Conservation (phyloP, 2,113 vertebrate genomes). For the Thoracochromis brauschi region DNA sequence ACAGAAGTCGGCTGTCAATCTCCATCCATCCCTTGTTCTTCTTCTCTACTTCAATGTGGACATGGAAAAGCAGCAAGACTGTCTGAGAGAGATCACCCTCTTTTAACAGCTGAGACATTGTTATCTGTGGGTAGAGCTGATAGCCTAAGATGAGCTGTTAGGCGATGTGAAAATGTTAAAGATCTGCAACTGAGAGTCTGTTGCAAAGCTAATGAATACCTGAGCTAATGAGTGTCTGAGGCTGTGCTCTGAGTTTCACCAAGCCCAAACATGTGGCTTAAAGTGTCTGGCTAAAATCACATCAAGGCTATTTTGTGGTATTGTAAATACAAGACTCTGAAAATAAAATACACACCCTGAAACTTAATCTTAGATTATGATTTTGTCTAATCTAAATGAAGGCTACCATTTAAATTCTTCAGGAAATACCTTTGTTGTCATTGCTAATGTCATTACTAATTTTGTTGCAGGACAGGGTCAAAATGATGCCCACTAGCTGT, state of each 20-base stretch:
- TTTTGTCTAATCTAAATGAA: not conserved
- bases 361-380: not conserved
- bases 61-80: not conserved
- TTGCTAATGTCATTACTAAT: not conserved
- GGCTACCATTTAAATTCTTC: not conserved
- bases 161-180: not conserved
- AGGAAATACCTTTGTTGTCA: not conserved
- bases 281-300: not conserved
- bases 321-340: not conserved
- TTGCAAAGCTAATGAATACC: not conserved
- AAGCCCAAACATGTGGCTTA: not conserved
- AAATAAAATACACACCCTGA: not conserved
- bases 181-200: not conserved
- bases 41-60: not conserved
- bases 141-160: not conserved
- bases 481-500: not conserved
- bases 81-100: not conserved
- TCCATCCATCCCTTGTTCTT: not conserved
- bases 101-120: not conserved
- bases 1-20: not conserved
- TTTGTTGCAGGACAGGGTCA: not conserved
- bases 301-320: not conserved
- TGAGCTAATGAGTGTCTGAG: not conserved
- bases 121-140: not conserved
- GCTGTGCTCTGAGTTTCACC: not conserved